Conservation (phyloP, 2,888 invertebrate species). For the Aphodius sticticus region DNA sequence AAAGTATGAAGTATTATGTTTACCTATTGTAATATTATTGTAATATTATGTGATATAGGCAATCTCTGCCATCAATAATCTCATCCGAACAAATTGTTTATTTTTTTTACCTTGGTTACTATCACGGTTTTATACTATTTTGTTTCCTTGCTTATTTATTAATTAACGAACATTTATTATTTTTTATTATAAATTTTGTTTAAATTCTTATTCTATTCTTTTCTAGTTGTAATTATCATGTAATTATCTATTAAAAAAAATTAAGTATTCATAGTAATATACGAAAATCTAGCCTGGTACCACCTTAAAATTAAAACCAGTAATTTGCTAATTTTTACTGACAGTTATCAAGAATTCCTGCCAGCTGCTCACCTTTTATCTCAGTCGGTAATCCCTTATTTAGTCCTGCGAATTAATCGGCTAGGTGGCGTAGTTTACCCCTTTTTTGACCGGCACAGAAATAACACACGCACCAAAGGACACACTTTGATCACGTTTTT, state of each 20-base stretch:
- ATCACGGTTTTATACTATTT: no score
- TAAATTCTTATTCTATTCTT: neutral
- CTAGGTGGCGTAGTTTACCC: neutral
- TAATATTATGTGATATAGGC: neutral
- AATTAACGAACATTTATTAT: no score
- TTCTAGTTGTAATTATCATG: neutral
- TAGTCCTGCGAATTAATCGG: neutral
- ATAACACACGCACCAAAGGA: slow-evolving; percentile 44
- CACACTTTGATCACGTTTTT: slow-evolving; percentile 52
- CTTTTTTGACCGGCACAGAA: neutral
- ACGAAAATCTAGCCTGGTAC: slow-evolving; percentile 8
- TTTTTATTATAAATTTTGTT: no score
- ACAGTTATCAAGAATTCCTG: neutral
- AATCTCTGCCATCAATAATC: neutral
- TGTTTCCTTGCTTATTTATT: no score
- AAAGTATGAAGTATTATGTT: neutral
- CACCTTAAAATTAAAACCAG: neutral
- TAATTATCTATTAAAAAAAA: neutral
- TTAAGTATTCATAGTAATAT: neutral
- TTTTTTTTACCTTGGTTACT: no score
- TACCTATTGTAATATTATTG: neutral
- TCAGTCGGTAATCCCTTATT: slow-evolving; percentile 6
- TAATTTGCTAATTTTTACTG: neutral
- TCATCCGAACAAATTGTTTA: no score
- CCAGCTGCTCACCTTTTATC: neutral